phyloP scores from a whole-genome alignment of 1,140 invertebrate genomes.

The Trichomalopsis sarcophagae region DNA sequence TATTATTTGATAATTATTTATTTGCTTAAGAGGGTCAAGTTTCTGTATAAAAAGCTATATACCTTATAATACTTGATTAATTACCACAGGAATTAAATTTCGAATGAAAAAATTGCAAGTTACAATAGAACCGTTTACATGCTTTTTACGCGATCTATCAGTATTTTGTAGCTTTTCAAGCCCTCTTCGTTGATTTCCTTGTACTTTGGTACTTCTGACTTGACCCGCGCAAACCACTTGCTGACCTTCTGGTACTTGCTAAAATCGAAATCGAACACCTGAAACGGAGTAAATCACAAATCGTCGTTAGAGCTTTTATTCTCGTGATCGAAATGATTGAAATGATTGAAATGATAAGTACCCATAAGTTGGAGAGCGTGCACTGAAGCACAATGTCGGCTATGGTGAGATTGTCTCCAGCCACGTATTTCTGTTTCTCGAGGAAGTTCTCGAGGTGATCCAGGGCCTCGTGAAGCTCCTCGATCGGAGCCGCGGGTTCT shows the following conservation, averaged over 20 bases:
- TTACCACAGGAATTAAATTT: no score
- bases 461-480: constrained; percentile 79
- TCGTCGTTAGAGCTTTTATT: no score
- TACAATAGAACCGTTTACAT: background rate
- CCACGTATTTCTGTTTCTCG: constrained; percentile 79
- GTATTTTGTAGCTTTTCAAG: constrained; percentile 66
- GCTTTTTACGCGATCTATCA: constrained; percentile 53
- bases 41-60: no score
- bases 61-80: no score
- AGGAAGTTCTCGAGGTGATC: constrained; percentile 82
- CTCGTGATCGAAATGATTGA: no score
- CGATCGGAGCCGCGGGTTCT: constrained; percentile 55
- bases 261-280: constrained; percentile 78
- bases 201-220: constrained; percentile 81
- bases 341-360: background rate
- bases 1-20: no score
- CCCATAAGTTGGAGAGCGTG: constrained; percentile 77
- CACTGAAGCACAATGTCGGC: constrained; percentile 82
- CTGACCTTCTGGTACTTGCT: constrained; percentile 80
- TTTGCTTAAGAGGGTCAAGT: no score
- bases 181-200: constrained; percentile 80
- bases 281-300: constrained; percentile 12
- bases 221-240: constrained; percentile 81
- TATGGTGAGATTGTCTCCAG: constrained; percentile 82
- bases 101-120: no score